Base-by-base conservation (phyloP, 35 echinoderm and acorn worm genomes). In the Anneissia japonica region DNA sequence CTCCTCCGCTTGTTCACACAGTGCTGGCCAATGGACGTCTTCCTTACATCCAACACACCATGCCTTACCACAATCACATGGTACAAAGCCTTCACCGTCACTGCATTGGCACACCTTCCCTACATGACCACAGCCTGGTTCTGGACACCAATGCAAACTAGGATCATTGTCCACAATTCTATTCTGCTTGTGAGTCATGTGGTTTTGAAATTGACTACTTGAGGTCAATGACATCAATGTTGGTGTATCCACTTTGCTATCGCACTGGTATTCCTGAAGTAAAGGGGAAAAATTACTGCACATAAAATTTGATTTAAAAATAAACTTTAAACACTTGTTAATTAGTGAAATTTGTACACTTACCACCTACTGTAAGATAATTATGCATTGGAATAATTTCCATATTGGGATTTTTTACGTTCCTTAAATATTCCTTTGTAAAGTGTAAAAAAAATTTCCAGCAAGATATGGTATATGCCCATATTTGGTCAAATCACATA, bases 21-120 rank as follows among this genome's bases (percentile, higher is more conserved):
- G 79, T 46, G 92, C 96, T 29, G 96, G 96, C 96, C 96, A 99
- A 87, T 99, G 96, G 39, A 77, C 92, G 33, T 73, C 85, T 74
- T 91, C 92, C 73, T 91, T 99, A 86, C 92, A 99, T 17, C 35
- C 46, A 7, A 85, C 46, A 73, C 96, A 99, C 96, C 96, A 99
- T 23, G 87, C 85, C 39, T 76, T 80, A 43, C 96, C 96, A 82
- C 96, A 99, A 17, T 84, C 87, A 84, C 96, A 99, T 26, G 43
- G 79, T 30, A 99, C 81, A 40, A 74, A 72, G 74, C 77, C 83
- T n/a, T n/a, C n/a, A 74, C 34, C 17, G 55, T 51, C 38, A 28
- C 28, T 19, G 84, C 37, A 11, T 31, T 74, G 74, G 14, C 10
- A n/a, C 84, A 36, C 39, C 37, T 45, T 0, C 5, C 10, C 78